These are phyloP conservation scores for Pristionchus exspectatus DNA, from an alignment of 2,888 invertebrate species.

Conservation along the genomic window DNA sequence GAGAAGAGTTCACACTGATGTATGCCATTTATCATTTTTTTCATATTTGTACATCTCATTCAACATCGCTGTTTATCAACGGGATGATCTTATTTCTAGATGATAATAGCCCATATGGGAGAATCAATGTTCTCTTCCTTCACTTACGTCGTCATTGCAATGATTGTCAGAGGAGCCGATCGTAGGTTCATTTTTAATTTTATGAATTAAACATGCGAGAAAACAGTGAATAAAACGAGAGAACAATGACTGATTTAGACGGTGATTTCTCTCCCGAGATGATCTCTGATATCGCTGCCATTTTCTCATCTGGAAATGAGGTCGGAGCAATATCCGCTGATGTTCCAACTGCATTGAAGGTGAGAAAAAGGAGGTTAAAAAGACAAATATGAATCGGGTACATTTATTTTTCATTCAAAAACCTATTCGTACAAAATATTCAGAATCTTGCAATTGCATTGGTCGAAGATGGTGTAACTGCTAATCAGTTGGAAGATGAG, in stretches of 20 bases:
- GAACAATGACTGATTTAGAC: slow-evolving; percentile 57
- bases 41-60: background rate
- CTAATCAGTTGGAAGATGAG: slow-evolving; percentile 59
- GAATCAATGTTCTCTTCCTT: slow-evolving; percentile 72
- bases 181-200: slow-evolving; percentile 56
- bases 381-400: background rate
- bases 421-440: background rate
- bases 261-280: slow-evolving; percentile 84
- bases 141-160: slow-evolving; percentile 74
- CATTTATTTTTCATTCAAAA: background rate
- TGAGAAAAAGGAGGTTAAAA: slow-evolving; percentile 53
- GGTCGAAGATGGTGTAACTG: slow-evolving; percentile 60
- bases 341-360: slow-evolving; percentile 83
- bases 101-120: slow-evolving; percentile 64
- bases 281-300: slow-evolving; percentile 85
- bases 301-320: slow-evolving; percentile 84
- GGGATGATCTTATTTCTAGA: slow-evolving; percentile 53
- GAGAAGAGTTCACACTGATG: background rate
- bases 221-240: background rate
- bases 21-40: background rate
- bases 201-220: background rate
- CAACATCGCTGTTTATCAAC: background rate
- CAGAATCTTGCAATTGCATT: slow-evolving; percentile 70
- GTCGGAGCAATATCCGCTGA: slow-evolving; percentile 87
- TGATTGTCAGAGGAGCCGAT: slow-evolving; percentile 71